Evolutionary conservation across 2,888 invertebrate genomes (phyloP).

Genomic region (Drepana falcataria): DNA sequence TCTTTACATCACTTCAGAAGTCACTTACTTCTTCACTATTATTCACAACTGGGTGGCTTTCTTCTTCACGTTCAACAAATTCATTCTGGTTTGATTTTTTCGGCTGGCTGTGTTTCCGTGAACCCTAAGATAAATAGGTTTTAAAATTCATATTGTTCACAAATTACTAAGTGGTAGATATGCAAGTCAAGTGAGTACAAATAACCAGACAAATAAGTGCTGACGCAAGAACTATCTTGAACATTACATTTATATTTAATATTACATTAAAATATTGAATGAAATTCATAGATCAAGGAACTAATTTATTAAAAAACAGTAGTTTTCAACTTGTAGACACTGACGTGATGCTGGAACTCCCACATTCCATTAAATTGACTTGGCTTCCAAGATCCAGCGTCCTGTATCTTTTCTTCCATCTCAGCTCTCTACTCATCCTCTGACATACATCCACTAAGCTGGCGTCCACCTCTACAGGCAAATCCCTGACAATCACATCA

Average conservation of each 20-base stretch:
- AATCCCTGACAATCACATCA: conserved; percentile 48
- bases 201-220: too few relatives aligned
- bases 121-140: too few relatives aligned
- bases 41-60: background rate
- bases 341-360: conserved; percentile 10
- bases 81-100: background rate
- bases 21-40: background rate
- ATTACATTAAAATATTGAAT: background rate
- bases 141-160: too few relatives aligned
- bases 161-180: too few relatives aligned
- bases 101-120: too few relatives aligned
- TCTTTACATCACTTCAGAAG: background rate
- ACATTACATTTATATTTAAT: too few relatives aligned
- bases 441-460: conserved; percentile 48
- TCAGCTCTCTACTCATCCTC: conserved; percentile 39
- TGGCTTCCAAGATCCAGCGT: conserved; percentile 23
- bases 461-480: conserved; percentile 50
- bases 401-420: conserved; percentile 43
- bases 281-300: background rate
- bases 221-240: too few relatives aligned
- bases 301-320: conserved; percentile 6
- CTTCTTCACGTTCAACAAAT: background rate
- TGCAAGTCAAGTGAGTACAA: too few relatives aligned
- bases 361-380: conserved; percentile 7
- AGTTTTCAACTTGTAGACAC: conserved; percentile 7